Evolutionary conservation across 2,797 vertebrate genomes (phyloP).

Genomic region (Garrulus glandarius): DNA sequence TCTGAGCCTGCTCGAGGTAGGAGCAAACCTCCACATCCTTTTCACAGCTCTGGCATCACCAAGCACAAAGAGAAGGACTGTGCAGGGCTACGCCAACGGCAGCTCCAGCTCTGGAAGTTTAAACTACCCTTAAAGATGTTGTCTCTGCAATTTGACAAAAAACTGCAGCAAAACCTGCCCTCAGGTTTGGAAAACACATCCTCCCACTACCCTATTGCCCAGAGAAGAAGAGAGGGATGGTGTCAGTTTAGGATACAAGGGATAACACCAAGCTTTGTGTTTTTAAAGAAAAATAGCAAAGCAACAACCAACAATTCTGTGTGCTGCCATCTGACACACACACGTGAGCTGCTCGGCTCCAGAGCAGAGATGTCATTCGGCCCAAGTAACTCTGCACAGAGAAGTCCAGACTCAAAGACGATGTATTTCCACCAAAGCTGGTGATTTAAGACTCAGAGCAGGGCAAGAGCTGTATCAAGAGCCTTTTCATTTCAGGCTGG

Average conservation of each 20-base stretch:
- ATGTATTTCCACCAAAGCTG: not conserved
- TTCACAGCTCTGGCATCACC: not conserved
- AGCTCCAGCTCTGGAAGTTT: not conserved
- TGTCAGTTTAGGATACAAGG: not conserved
- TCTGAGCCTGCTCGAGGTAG: not conserved
- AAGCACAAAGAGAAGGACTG: not conserved
- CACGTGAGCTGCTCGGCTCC: not conserved
- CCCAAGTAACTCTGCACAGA: not conserved
- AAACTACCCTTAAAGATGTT: not conserved
- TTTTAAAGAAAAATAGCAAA: not conserved
- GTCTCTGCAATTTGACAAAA: not conserved
- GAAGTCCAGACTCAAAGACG: not conserved
- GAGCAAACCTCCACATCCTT: not conserved
- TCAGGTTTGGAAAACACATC: not conserved
- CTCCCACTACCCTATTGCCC: fast-evolving
- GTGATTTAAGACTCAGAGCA: not conserved
- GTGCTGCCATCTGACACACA: not conserved
- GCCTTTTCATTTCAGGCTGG: not conserved
- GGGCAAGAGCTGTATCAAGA: not conserved
- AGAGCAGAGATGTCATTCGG: not conserved
- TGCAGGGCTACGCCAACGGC: not conserved
- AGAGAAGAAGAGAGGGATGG: not conserved
- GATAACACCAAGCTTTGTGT: not conserved
- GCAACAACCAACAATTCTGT: not conserved
- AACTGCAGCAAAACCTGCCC: not conserved